Base-by-base conservation (phyloP, 92 coral and sea anemone species). In the Bergia puertoricense region DNA sequence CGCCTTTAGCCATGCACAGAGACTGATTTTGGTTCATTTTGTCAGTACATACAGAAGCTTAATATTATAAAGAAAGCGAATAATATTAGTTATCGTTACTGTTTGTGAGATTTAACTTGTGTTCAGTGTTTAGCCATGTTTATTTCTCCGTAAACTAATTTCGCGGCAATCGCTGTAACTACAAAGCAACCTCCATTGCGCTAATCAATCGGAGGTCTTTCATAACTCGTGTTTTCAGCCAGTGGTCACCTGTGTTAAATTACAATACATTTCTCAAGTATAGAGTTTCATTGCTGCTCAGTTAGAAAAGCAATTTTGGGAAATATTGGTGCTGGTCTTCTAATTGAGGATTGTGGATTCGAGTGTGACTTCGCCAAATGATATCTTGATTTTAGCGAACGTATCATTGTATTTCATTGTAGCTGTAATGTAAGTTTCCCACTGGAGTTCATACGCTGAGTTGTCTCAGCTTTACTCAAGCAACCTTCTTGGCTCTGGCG, bases 181-280 rank as follows among this genome's bases (percentile, higher is more conserved):
- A 71, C 87, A 84, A 84, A 84, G 87, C 87, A 71, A 38, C 54
- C 43, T 80, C 85, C 72, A 80, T 82, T 82, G 73, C 86, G 86
- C 36, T 82, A 68, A 66, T 46, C 67, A 71, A 50, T 84, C 87
- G 87, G 87, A 43, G 79, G 66, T 37, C 87, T 84, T 84, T 84
- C 87, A 84, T 38, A 84, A 71, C 65, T 84, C 74, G 36, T 84
- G 87, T 84, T 45, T 71, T 84, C 38, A 46, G 66, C 87, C n/a
- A 51, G 6, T 0, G 59, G 56, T 84, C 79, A 84, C 56, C 87
- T 84, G 87, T 84, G 66, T 69, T 46, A 84, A 66, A 84, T 84
- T 84, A 84, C 87, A 68, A 8, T 59, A 69, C 66, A 71, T 84
- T 84, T 69, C 79, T 69, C 65, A 7, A 48, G 79, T 69, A 71